Base-by-base conservation (phyloP, 2,888 invertebrate genomes). In the Campopleginae sp. region DNA sequence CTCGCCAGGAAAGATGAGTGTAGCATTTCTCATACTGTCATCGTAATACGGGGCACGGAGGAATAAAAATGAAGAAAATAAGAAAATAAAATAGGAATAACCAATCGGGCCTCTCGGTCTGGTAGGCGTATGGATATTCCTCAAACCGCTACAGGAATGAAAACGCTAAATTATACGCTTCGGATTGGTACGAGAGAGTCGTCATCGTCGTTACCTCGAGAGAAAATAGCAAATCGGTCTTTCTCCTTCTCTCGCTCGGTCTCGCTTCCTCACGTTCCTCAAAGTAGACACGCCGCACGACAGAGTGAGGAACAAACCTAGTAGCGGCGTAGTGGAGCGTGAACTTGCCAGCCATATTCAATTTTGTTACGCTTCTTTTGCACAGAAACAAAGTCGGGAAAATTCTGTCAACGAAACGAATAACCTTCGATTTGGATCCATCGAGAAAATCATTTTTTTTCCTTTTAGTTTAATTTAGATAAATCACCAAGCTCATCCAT, bases 1-100 rank as follows among this genome's bases (percentile, higher is more conserved):
- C 92, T 92, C 90, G 92, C 89, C 92, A 92, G 90, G 90, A 90
- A 90, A 90, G 91, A 92, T 91, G 93, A 93, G 91, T 92, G 92
- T 86, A 91, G 90, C 91, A 91, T 93, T 93, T 93, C 90, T 89
- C 91, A 90, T 89, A 92, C 90, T 90, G 90, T 90, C 89, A 89
- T 89, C 90, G 90, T 91, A 91, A 91, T 91, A 90, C 87, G 87
- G 86, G 81, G 54, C 88, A 88, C 80, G 80, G 42, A 66, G 80
- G 66, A 80, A 74, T 31, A 65, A 82, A 78, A 72, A 79, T 33
- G 23, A 61, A 80, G 78, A 65, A 76, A 58, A 61, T 14, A 31
- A 72, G 72, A 65, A 38, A 48, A 42, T 54, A 58, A 79, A 79
- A 87, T 84, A 87, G 80, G 85, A 83, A 38, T 38, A 38, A 86